Evolutionary conservation across 2,113 vertebrate species (phyloP).

Genomic region (Acanthisitta chloris): DNA sequence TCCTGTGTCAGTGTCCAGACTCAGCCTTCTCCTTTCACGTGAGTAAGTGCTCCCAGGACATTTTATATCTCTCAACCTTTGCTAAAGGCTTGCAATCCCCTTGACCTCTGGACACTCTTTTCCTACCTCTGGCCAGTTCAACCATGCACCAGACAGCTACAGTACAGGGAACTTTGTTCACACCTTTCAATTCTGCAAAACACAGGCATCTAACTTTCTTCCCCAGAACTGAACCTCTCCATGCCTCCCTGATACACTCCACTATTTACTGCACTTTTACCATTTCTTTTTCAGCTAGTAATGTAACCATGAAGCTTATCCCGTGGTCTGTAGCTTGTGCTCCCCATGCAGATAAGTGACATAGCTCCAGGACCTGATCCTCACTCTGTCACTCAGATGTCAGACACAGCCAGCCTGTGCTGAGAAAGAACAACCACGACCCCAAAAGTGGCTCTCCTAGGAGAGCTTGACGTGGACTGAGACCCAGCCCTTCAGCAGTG

Average conservation of each 20-base stretch:
- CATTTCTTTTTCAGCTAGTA: background rate
- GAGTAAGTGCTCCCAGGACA: background rate
- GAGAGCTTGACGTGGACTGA: background rate
- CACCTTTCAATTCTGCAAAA: background rate
- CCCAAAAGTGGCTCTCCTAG: background rate
- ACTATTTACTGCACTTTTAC: background rate
- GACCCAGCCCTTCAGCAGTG: background rate
- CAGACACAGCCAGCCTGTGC: background rate
- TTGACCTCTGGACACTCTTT: background rate
- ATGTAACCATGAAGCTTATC: background rate
- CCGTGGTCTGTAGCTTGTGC: background rate
- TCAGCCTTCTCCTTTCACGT: background rate
- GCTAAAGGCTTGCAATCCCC: background rate
- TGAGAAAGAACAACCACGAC: background rate
- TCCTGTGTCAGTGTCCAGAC: background rate
- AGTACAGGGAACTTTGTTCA: background rate
- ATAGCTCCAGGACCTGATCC: background rate
- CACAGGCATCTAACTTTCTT: background rate
- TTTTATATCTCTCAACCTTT: background rate
- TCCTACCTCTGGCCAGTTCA: background rate
- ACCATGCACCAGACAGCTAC: rapidly evolving
- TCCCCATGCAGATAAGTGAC: rapidly evolving
- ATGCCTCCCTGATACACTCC: background rate
- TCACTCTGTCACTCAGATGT: rapidly evolving
- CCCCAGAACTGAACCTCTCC: background rate